These are phyloP conservation scores for Arrhamphus sclerolepis DNA, from an alignment of 2,797 vertebrate species.

Conservation along the genomic window DNA sequence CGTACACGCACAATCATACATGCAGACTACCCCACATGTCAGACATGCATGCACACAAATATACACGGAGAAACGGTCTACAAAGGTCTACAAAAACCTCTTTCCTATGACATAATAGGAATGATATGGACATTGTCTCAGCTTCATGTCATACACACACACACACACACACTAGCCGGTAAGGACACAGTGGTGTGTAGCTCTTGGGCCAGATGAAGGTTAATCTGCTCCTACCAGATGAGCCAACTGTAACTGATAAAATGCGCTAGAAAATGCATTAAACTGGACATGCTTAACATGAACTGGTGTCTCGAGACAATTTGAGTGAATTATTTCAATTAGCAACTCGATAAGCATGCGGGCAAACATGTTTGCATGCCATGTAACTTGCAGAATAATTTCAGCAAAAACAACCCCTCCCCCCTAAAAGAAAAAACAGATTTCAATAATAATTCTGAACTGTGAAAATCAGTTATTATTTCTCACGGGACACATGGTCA, in stretches of 20 bases:
- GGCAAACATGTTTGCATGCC: slow-evolving; percentile 6
- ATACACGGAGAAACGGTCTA: background rate
- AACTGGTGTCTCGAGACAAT: background rate
- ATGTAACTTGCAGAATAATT: too few species aligned
- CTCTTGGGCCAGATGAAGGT: slow-evolving; percentile 56
- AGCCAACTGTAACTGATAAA: slow-evolving; percentile 62
- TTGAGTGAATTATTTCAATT: background rate
- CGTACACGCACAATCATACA: slow-evolving; percentile 20
- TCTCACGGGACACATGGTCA: background rate
- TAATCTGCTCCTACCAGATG: slow-evolving; percentile 72
- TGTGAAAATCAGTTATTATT: background rate
- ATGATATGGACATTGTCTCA: background rate
- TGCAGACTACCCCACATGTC: slow-evolving; percentile 5
- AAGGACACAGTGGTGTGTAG: slow-evolving; percentile 23
- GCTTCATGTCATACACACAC: background rate
- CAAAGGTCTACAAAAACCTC: background rate
- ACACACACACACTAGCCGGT: slow-evolving; percentile 10
- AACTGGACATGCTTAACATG: slow-evolving; percentile 40
- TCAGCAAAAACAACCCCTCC: background rate
- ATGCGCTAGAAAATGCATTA: slow-evolving; percentile 52
- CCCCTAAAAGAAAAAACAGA: too few species aligned
- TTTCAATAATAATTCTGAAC: background rate
- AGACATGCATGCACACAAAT: background rate
- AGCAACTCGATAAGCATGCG: background rate
- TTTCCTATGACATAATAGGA: background rate